A percentile compares a stretch with the other conserved stretches of the same genome.
Conservation (phyloP, 37 sponge, comb jelly and placozoan species). For the Agelas oroides region DNA sequence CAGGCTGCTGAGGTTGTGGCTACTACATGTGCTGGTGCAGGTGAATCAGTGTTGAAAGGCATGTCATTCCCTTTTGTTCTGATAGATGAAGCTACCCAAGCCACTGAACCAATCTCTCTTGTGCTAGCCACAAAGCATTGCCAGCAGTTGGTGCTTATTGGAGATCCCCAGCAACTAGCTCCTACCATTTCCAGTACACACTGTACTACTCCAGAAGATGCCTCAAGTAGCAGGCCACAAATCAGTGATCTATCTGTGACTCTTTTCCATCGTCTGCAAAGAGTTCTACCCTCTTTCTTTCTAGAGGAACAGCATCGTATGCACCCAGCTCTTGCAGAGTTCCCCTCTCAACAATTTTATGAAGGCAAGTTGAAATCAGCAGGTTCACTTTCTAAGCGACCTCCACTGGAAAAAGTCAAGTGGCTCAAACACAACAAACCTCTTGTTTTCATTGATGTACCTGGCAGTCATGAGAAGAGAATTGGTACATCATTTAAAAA, state of each 20-base stretch:
- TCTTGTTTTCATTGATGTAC: constrained; percentile 62
- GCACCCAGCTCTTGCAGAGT: constrained; percentile 69
- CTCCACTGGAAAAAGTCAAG: background rate
- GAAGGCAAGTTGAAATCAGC: constrained; percentile 59
- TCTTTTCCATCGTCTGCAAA: constrained; percentile 79
- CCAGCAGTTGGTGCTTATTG: constrained; percentile 74
- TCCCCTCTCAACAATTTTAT: constrained; percentile 72
- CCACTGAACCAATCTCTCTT: constrained; percentile 64
- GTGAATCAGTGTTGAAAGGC: constrained; percentile 47
- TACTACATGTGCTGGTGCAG: constrained; percentile 75
- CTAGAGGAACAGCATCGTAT: constrained; percentile 84
- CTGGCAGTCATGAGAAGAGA: constrained; percentile 17
- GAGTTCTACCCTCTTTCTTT: constrained; percentile 23
- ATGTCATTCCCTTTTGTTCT: constrained; percentile 65
- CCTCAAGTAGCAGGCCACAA: background rate
- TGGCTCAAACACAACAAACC: constrained; percentile 32
- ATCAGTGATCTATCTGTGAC: constrained; percentile 34
- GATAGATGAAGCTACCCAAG: constrained; percentile 83
- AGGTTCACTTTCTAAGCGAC: background rate
- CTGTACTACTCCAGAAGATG: constrained; percentile 1
- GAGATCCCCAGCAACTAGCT: constrained; percentile 78
- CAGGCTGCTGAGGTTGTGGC: constrained; percentile 66
- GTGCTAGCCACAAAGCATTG: constrained; percentile 55
- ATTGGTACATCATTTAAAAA: constrained; percentile 66
- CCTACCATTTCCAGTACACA: constrained; percentile 37